Evolutionary conservation across 1,140 invertebrate genomes (phyloP).

Genomic region (Heliconius hermathena): DNA sequence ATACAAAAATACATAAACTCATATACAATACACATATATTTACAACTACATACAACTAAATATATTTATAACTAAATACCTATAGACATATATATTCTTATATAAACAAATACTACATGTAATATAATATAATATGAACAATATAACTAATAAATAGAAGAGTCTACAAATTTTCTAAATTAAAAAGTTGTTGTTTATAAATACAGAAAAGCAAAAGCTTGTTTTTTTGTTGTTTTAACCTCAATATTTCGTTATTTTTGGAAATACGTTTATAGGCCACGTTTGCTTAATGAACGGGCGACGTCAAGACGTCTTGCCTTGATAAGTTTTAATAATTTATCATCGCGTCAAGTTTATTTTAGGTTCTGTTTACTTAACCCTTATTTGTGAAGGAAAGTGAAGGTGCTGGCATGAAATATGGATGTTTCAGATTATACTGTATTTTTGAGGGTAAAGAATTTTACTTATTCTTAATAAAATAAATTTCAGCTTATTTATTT

Average conservation of each 20-base stretch:
- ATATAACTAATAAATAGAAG: too few species aligned
- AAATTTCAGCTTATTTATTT: neutral
- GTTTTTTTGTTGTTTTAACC: slow-evolving; percentile 23
- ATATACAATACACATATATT: too few species aligned
- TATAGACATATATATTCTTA: too few species aligned
- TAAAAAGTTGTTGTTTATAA: too few species aligned
- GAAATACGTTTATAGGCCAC: slow-evolving; percentile 46
- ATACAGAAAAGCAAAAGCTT: neutral
- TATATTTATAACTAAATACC: too few species aligned
- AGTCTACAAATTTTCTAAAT: too few species aligned
- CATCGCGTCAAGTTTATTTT: slow-evolving; percentile 52
- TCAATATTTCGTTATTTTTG: slow-evolving; percentile 32
- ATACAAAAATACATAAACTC: too few species aligned
- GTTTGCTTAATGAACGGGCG: slow-evolving; percentile 51
- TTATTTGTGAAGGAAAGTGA: slow-evolving; percentile 35
- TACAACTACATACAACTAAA: too few species aligned
- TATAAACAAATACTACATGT: too few species aligned
- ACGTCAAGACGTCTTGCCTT: slow-evolving; percentile 51
- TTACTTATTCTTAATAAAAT: slow-evolving; percentile 10
- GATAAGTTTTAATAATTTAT: slow-evolving; percentile 55
- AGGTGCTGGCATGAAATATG: slow-evolving; percentile 35
- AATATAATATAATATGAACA: too few species aligned
- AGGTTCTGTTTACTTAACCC: slow-evolving; percentile 43
- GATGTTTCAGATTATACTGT: slow-evolving; percentile 16
- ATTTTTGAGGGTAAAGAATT: slow-evolving; percentile 4